Conservation (phyloP, 2,888 invertebrate genomes). For the Cabera pusaria region DNA sequence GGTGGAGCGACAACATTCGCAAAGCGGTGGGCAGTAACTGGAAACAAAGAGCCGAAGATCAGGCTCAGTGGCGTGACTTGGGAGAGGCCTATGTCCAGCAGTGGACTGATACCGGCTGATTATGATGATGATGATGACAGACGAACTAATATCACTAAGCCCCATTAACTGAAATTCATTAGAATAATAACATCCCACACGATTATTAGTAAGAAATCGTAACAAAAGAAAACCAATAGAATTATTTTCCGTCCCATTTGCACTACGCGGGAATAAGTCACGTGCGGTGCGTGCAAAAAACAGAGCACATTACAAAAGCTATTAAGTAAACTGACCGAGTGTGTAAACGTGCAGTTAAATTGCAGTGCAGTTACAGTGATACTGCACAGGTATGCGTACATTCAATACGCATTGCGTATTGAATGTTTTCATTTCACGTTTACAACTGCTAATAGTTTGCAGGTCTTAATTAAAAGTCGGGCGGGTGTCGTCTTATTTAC, state of each 20-base stretch:
- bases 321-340: conserved; percentile 30
- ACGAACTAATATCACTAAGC: too few relatives aligned
- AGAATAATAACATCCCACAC: too few relatives aligned
- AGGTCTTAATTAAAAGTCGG: conserved; percentile 7
- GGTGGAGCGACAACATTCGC: too few relatives aligned
- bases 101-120: too few relatives aligned
- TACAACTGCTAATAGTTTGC: conserved; percentile 11
- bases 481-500: too few relatives aligned
- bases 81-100: too few relatives aligned
- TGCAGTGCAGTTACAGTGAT: conserved; percentile 23
- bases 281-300: conserved; percentile 31
- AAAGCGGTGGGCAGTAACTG: too few relatives aligned
- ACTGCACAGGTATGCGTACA: conserved; percentile 23
- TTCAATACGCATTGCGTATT: too few relatives aligned
- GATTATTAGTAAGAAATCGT: conserved; percentile 10
- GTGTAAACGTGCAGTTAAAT: conserved; percentile 30
- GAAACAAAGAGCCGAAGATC: too few relatives aligned
- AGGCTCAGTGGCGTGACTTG: too few relatives aligned
- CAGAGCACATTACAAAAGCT: conserved; percentile 21
- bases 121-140: too few relatives aligned
- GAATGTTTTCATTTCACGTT: conserved; percentile 11
- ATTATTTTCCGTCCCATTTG: conserved; percentile 30
- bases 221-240: conserved; percentile 13
- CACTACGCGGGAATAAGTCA: conserved; percentile 26
- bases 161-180: too few relatives aligned